phyloP scores from a whole-genome alignment of 2,797 vertebrate genomes.

The Apodemus agrarius region DNA sequence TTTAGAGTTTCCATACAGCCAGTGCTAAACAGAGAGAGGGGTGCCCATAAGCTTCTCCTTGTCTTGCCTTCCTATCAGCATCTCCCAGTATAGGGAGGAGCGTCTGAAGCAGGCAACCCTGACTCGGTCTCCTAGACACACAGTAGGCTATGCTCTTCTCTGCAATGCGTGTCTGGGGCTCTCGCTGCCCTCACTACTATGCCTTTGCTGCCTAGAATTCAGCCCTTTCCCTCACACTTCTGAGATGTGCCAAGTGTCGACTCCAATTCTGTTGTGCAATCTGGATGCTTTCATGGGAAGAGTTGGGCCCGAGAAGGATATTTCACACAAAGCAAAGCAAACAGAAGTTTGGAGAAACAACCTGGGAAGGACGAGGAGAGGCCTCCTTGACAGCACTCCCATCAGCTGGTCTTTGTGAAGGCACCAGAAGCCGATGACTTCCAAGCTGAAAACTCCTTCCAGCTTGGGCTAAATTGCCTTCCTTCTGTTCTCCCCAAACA shows the following conservation, averaged over 20 bases:
- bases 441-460: conserved; percentile 55
- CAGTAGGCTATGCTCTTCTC: neutral
- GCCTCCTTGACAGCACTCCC: conserved; percentile 58
- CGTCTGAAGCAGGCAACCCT: neutral
- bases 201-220: neutral
- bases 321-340: conserved; percentile 66
- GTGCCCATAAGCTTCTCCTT: neutral
- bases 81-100: neutral
- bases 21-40: neutral
- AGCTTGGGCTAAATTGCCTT: conserved; percentile 51
- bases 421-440: conserved; percentile 53
- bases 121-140: neutral
- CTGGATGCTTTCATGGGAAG: conserved; percentile 59
- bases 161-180: neutral
- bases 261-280: conserved; percentile 56
- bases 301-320: neutral
- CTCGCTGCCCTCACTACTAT: neutral
- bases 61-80: neutral
- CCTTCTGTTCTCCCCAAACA: conserved; percentile 64
- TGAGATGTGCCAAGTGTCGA: conserved; percentile 43
- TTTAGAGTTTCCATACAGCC: neutral
- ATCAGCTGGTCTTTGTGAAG: conserved; percentile 60
- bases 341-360: conserved; percentile 63
- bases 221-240: neutral
- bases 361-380: conserved; percentile 13